These are phyloP conservation scores for Sphyrna mokarran DNA, from an alignment of 2,113 vertebrate species.

Conservation along the genomic window DNA sequence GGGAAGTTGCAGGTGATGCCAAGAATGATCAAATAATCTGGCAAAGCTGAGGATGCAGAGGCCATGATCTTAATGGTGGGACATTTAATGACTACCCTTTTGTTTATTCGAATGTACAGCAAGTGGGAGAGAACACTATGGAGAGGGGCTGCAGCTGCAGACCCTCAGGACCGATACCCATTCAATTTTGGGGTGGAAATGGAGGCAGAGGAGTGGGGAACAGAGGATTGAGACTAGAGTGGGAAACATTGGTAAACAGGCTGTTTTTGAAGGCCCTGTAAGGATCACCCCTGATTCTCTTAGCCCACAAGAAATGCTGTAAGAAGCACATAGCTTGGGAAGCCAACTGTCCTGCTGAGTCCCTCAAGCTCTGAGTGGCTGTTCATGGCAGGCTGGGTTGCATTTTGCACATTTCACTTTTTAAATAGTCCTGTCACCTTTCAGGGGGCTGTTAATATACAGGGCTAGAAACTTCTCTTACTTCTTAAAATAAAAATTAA, in stretches of 20 bases:
- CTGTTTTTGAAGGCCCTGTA: not conserved
- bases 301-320: not conserved
- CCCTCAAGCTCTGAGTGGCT: not conserved
- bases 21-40: not conserved
- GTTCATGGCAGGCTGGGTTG: not conserved
- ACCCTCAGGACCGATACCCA: not conserved
- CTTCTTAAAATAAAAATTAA: not conserved
- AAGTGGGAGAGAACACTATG: not conserved
- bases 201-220: not conserved
- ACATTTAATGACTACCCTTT: too few species aligned
- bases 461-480: not conserved
- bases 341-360: not conserved
- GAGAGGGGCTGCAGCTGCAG: not conserved
- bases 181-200: not conserved
- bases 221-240: not conserved
- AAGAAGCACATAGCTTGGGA: not conserved
- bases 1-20: not conserved
- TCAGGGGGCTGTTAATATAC: too few species aligned
- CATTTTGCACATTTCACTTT: not conserved
- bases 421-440: not conserved
- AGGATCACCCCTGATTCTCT: not conserved
- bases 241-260: not conserved
- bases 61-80: not conserved
- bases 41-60: not conserved
- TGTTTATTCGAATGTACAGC: too few species aligned